These are phyloP conservation scores for Acanthosepion pharaonis DNA, from an alignment of 2,888 invertebrate genomes.

Conservation along the genomic window DNA sequence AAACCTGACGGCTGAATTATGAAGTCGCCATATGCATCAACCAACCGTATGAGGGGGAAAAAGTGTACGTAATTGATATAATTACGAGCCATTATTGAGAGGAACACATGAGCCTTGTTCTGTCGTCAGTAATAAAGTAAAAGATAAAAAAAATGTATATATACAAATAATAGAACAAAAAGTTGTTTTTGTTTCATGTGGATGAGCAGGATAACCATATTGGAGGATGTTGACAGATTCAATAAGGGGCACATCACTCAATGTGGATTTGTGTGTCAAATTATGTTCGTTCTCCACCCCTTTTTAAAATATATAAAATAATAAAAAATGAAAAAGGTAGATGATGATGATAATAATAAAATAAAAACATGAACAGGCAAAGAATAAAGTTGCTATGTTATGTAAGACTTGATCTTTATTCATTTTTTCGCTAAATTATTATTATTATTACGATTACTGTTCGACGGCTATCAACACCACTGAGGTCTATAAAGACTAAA, in stretches of 20 bases:
- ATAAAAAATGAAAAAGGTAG: neutral
- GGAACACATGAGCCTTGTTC: neutral
- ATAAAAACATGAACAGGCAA: neutral
- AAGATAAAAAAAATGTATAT: neutral
- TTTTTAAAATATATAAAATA: neutral
- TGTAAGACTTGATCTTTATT: neutral
- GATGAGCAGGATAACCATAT: neutral
- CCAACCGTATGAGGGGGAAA: too few species aligned
- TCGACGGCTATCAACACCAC: too few species aligned
- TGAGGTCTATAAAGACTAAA: too few species aligned
- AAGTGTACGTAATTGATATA: slow-evolving; percentile 44
- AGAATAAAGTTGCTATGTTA: neutral
- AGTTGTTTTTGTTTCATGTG: neutral
- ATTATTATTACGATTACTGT: too few species aligned
- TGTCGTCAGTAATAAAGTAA: neutral
- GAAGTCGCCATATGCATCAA: slow-evolving; percentile 2
- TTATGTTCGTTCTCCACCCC: neutral
- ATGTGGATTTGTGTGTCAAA: neutral
- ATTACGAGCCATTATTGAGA: slow-evolving; percentile 3
- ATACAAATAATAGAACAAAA: neutral
- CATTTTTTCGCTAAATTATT: neutral
- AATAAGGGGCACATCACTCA: neutral
- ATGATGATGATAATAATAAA: neutral
- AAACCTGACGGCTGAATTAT: slow-evolving; percentile 41
- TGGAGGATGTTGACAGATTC: slow-evolving; percentile 36